Conservation (phyloP, 1,140 invertebrate species). For the Hyles euphorbiae region DNA sequence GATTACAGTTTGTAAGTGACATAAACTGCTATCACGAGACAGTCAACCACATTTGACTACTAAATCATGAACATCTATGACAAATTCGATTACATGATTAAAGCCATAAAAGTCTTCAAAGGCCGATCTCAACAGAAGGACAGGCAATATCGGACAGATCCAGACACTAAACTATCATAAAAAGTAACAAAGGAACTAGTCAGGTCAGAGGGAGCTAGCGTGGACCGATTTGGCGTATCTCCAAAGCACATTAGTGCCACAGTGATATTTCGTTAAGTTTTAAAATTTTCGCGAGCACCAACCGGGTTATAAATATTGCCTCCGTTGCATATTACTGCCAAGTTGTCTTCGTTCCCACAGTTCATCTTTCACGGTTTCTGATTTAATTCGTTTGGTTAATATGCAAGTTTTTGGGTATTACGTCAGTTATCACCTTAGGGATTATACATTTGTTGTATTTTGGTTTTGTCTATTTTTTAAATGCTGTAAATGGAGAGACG, state of each 20-base stretch:
- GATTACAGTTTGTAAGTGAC: too few relatives aligned
- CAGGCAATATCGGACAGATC: slow-evolving; percentile 4
- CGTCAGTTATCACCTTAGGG: too few relatives aligned
- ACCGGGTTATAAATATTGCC: slow-evolving; percentile 29
- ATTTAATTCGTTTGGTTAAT: neutral
- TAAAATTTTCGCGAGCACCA: slow-evolving; percentile 33
- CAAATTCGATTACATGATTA: too few relatives aligned
- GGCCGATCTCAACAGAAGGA: too few relatives aligned
- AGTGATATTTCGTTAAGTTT: slow-evolving; percentile 42
- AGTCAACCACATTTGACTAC: too few relatives aligned
- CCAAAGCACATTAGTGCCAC: slow-evolving; percentile 41
- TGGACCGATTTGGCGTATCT: slow-evolving; percentile 28
- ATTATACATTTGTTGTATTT: too few relatives aligned
- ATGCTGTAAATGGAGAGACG: too few relatives aligned
- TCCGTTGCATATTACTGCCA: slow-evolving; percentile 23
- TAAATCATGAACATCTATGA: too few relatives aligned
- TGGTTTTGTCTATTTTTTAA: too few relatives aligned
- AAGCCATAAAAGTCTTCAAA: too few relatives aligned
- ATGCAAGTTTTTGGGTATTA: neutral
- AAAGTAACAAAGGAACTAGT: slow-evolving; percentile 3
- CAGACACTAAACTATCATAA: too few relatives aligned
- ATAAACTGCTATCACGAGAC: too few relatives aligned
- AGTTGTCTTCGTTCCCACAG: slow-evolving; percentile 14
- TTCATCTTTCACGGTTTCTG: slow-evolving; percentile 3
- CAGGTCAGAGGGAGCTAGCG: slow-evolving; percentile 12